These are phyloP conservation scores for Luffia ferchaultella DNA, from an alignment of 2,888 invertebrate species.

Conservation along the genomic window DNA sequence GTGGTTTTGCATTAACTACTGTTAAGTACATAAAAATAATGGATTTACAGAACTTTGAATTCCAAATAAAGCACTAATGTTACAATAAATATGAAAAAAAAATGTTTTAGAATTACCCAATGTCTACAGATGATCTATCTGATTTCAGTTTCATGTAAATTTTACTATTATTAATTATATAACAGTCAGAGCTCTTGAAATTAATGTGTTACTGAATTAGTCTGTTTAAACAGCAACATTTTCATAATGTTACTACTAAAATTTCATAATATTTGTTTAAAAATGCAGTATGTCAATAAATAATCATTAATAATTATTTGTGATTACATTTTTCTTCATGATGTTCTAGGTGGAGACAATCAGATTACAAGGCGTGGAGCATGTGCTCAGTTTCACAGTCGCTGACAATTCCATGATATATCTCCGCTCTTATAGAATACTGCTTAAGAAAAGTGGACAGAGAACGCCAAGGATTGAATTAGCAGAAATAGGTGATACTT, in stretches of 20 bases:
- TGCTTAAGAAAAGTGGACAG: conserved; percentile 90
- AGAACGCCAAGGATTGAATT: conserved; percentile 91
- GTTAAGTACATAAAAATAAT: no score
- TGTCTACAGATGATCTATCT: no score
- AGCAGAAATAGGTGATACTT: conserved; percentile 79
- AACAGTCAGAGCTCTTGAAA: no score
- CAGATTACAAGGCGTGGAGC: conserved; percentile 92
- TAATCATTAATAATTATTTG: not conserved
- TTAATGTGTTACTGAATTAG: no score
- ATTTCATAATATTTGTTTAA: not conserved
- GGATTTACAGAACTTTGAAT: no score
- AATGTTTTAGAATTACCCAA: no score
- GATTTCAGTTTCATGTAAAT: no score
- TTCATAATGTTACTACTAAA: not conserved
- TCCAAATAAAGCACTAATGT: no score
- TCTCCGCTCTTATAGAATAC: conserved; percentile 80
- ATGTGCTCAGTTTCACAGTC: conserved; percentile 90
- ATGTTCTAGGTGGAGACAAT: conserved; percentile 72
- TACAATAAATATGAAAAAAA: no score
- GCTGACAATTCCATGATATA: conserved; percentile 79
- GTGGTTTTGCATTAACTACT: no score
- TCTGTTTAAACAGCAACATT: not conserved
- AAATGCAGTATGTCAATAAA: not conserved
- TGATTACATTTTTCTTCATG: not conserved
- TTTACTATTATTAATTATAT: no score